Base-by-base conservation (phyloP, 2,113 vertebrate genomes). In the Campylorhamphus procurvoides region DNA sequence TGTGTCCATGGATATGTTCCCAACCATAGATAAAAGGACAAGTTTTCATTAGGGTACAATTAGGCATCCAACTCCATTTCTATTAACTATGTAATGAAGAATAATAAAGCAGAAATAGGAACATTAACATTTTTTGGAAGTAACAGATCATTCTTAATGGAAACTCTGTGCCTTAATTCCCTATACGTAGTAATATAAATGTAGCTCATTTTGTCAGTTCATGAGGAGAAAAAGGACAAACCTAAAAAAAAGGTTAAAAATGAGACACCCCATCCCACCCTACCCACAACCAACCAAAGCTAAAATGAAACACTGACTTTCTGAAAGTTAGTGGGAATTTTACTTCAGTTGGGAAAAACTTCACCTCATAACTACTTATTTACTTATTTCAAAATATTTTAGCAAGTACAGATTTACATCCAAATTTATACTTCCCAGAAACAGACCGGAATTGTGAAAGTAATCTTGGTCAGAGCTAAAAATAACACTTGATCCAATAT, bases 141-240 rank as follows among this genome's bases (percentile, higher is more conserved):
- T 52, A 93, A 94, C 87, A 80, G 68, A 94, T 96, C 88, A 90
- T 93, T 75, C 72, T 88, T 86, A 93, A 95, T 96, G 84, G 69
- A 93, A 95, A 89, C 11, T 33, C 28, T 75, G 53, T 79, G 39
- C 78, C 75, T 92, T 63, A 92, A 80, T 69, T 71, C 72, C 59
- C 72, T 88, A 10, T 27, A 50, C 11, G 20, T 12, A 25, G 47
- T 33, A 83, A 77, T 52, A 64, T 28, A 90, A 77, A 52, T 15
- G 14, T n/a, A 86, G 18, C 23, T 94, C 37, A 47, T 86, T 85
- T 83, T 77, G 28, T 55, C 16, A 12, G 56, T 13, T 85, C 66
- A 77, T 37, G 33, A 90, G 79, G 55, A 94, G 72, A 88, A 86
- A 90, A 90, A 85, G 82, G 50, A 85, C 23, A 93, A 92, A 84